Evolutionary conservation across 2,797 vertebrate genomes (phyloP).

Genomic region (Odontamblyopus rebecca): DNA sequence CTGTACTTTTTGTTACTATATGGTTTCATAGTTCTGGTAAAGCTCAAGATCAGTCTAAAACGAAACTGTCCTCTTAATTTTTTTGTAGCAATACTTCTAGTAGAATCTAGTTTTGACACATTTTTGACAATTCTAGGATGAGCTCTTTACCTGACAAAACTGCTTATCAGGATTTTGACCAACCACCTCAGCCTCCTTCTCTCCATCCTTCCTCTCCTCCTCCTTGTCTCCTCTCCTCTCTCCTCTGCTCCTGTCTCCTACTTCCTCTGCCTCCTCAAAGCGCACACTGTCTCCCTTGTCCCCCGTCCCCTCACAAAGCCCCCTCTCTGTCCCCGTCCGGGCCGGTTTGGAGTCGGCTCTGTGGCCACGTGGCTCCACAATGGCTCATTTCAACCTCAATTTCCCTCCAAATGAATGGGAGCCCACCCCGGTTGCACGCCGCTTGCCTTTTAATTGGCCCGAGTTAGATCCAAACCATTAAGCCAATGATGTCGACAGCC

Average conservation of each 20-base stretch:
- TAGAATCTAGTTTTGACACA: no score
- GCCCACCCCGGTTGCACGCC: constrained; percentile 65
- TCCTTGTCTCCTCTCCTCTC: constrained; percentile 38
- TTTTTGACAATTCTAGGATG: background rate
- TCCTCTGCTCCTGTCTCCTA: constrained; percentile 45
- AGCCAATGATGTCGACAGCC: constrained; percentile 74
- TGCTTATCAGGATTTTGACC: background rate
- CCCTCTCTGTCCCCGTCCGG: constrained; percentile 63
- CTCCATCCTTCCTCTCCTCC: constrained; percentile 47
- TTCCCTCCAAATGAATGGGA: constrained; percentile 80
- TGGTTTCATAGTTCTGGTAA: no score
- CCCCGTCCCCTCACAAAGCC: constrained; percentile 55
- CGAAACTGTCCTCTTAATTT: background rate
- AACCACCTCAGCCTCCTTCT: constrained; percentile 44
- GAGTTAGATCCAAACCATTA: constrained; percentile 81
- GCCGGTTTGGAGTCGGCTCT: constrained; percentile 68
- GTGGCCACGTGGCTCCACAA: constrained; percentile 73
- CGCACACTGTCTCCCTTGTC: constrained; percentile 67
- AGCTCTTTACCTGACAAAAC: background rate
- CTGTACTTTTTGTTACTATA: no score
- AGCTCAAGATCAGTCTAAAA: no score
- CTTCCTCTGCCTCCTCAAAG: constrained; percentile 70
- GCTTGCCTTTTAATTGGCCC: constrained; percentile 77
- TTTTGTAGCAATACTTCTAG: background rate
- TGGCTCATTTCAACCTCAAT: constrained; percentile 83